Evolutionary conservation across 2,888 invertebrate genomes (phyloP).

Genomic region (Drosophila merina): DNA sequence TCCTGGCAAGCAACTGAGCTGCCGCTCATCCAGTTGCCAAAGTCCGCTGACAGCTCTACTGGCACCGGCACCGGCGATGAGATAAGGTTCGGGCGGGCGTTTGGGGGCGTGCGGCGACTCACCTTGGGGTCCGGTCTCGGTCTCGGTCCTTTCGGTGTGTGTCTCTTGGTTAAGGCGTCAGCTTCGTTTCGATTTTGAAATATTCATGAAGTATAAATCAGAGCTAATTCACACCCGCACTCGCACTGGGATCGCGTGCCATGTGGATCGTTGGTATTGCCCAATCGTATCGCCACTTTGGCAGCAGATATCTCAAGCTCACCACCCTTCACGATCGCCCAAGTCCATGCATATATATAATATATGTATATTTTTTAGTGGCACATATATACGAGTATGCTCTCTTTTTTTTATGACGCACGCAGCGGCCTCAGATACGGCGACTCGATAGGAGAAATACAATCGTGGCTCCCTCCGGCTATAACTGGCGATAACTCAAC

Average conservation of each 20-base stretch:
- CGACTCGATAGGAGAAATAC: constrained; percentile 43
- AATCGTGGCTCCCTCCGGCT: constrained; percentile 20
- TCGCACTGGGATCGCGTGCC: constrained; percentile 21
- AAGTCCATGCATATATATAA: not conserved
- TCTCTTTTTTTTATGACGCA: constrained; percentile 25
- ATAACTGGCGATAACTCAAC: constrained; percentile 27
- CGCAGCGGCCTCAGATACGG: constrained; percentile 34
- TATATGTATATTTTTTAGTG: not conserved
- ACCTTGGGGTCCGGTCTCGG: constrained; percentile 15
- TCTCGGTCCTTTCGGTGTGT: constrained; percentile 26
- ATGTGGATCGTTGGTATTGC: constrained; percentile 10
- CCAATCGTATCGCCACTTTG: constrained; percentile 30
- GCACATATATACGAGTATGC: too few species aligned
- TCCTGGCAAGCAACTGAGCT: constrained; percentile 38
- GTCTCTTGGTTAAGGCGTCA: constrained; percentile 22
- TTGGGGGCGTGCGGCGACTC: constrained; percentile 9
- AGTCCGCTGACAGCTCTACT: constrained; percentile 12
- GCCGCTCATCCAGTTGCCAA: constrained; percentile 30
- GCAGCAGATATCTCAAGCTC: constrained; percentile 19
- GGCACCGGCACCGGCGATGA: not conserved
- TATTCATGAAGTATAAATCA: constrained; percentile 51
- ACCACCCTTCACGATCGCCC: constrained; percentile 9
- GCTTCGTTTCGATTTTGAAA: constrained; percentile 20
- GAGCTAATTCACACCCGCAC: constrained; percentile 12
- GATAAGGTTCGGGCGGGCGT: not conserved